These are phyloP conservation scores for Chiridota heheva DNA, from an alignment of 35 echinoderm and acorn worm genomes.

Conservation along the genomic window DNA sequence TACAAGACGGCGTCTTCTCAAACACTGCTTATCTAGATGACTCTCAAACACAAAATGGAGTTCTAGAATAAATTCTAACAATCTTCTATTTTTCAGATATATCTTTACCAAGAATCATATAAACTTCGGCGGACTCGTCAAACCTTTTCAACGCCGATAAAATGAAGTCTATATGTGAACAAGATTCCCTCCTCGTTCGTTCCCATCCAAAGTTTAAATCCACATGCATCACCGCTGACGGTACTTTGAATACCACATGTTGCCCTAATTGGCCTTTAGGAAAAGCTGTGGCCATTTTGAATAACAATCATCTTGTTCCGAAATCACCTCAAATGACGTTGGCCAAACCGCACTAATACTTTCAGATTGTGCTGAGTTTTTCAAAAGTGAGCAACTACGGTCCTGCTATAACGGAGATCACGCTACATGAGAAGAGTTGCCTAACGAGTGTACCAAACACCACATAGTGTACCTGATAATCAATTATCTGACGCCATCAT, in stretches of 20 bases:
- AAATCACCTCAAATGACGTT: slow-evolving; percentile 51
- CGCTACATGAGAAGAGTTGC: slow-evolving; percentile 5
- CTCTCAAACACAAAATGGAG: neutral
- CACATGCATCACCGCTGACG: neutral
- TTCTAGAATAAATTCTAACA: neutral
- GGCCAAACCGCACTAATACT: slow-evolving; percentile 31
- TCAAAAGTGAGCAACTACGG: slow-evolving; percentile 1
- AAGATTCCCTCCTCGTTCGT: slow-evolving; percentile 25
- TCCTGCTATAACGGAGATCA: neutral
- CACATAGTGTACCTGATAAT: slow-evolving; percentile 57
- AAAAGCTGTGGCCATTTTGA: slow-evolving; percentile 65
- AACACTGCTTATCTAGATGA: too few species aligned
- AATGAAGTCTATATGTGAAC: slow-evolving; percentile 65
- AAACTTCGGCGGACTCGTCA: neutral
- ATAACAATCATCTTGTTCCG: slow-evolving; percentile 65
- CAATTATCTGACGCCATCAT: slow-evolving; percentile 44
- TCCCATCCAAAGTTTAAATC: slow-evolving; percentile 29
- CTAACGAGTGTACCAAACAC: slow-evolving; percentile 37
- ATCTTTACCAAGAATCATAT: slow-evolving; percentile 42
- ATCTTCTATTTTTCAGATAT: slow-evolving; percentile 7
- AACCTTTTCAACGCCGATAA: slow-evolving; percentile 52
- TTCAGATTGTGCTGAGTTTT: slow-evolving; percentile 43
- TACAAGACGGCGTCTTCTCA: too few species aligned
- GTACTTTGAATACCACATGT: neutral
- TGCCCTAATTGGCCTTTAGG: slow-evolving; percentile 87